A percentile compares a stretch with the other conserved stretches of the same genome.
Evolutionary conservation across 35 echinoderm and acorn worm genomes (phyloP).

Genomic region (Lytechinus pictus): DNA sequence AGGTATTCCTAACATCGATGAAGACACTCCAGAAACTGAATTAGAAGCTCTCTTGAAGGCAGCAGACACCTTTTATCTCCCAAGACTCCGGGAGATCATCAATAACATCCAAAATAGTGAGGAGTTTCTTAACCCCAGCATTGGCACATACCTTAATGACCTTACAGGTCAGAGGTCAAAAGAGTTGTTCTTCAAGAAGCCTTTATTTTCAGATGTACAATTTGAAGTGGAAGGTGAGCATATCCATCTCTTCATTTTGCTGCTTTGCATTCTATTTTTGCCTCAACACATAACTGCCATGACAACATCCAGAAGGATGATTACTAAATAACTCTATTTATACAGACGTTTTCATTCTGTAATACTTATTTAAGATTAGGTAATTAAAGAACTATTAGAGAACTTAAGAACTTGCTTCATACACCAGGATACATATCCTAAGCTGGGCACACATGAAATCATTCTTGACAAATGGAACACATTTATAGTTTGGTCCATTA

Average conservation of each 20-base stretch:
- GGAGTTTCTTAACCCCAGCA: constrained; percentile 86
- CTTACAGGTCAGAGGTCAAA: constrained; percentile 67
- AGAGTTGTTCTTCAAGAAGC: constrained; percentile 67
- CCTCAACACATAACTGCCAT: not conserved
- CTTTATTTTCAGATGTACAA: constrained; percentile 68
- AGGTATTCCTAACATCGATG: constrained; percentile 64
- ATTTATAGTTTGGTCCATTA: no score
- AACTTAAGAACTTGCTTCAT: no score
- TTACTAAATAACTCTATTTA: no score
- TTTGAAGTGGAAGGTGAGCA: constrained; percentile 80
- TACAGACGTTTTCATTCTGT: no score
- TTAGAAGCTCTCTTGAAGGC: constrained; percentile 52
- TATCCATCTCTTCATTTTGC: no score
- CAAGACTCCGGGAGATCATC: constrained; percentile 61
- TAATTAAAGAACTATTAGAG: no score
- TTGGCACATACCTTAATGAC: constrained; percentile 85
- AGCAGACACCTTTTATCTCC: constrained; percentile 59
- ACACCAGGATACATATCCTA: no score
- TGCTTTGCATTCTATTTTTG: no score
- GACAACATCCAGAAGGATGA: no score
- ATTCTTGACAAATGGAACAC: no score
- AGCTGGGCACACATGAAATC: no score
- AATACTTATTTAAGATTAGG: no score
- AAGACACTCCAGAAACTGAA: constrained; percentile 39
- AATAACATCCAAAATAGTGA: constrained; percentile 77